Conservation (phyloP, 2,797 vertebrate genomes). For the Bucorvus abyssinicus region DNA sequence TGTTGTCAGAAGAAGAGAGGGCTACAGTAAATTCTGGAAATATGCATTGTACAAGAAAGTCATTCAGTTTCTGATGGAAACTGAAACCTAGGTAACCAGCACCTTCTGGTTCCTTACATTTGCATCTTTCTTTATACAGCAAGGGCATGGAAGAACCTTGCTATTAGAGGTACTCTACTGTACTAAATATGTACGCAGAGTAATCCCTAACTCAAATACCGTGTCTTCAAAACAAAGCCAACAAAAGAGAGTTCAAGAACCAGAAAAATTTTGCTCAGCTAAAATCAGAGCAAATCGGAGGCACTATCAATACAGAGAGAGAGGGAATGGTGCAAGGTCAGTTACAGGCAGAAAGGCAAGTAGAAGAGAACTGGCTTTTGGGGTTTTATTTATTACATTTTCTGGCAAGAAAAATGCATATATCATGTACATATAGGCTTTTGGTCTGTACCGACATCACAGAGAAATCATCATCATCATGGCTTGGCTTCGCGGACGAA, state of each 20-base stretch:
- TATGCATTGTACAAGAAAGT: background rate
- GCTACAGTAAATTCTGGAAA: background rate
- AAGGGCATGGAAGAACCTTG: background rate
- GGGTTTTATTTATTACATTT: background rate
- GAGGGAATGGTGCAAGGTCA: background rate
- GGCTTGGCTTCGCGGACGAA: no score
- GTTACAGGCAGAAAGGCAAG: background rate
- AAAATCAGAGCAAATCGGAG: background rate
- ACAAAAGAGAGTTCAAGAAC: background rate
- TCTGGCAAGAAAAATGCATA: background rate
- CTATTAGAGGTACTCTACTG: background rate
- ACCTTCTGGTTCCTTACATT: background rate
- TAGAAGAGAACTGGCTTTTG: background rate
- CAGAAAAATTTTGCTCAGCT: background rate
- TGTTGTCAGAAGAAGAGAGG: background rate
- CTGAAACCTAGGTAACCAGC: background rate
- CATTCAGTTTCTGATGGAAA: background rate
- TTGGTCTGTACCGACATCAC: background rate
- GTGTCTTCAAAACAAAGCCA: background rate
- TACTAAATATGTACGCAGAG: background rate
- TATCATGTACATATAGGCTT: background rate
- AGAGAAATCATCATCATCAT: no score
- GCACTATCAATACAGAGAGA: background rate
- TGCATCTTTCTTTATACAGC: background rate
- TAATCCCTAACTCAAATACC: background rate